A percentile compares a stretch with the other conserved stretches of the same genome.
phyloP scores from a whole-genome alignment of 2,888 invertebrate species.

The Marasmarcha lunaedactyla region DNA sequence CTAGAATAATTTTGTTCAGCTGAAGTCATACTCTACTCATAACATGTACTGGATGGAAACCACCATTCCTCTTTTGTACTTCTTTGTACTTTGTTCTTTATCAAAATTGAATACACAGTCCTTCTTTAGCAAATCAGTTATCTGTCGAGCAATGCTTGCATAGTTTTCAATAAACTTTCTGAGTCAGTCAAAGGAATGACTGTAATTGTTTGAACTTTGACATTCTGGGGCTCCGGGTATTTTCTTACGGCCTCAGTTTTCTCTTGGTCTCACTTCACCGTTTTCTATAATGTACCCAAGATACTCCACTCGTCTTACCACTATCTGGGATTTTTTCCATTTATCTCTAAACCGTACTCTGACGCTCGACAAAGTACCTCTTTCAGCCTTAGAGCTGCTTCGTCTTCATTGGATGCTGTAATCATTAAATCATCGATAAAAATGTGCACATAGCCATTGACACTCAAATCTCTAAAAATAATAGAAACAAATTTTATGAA shows the following conservation, averaged over 20 bases:
- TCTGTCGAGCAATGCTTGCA: conserved; percentile 10
- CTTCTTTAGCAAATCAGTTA: conserved; percentile 13
- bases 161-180: conserved; percentile 11
- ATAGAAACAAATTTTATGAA: conserved; percentile 15
- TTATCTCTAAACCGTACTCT: neutral
- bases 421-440: neutral
- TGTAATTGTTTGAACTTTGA: neutral
- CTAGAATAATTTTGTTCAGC: conserved; percentile 9
- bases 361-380: neutral
- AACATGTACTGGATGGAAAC: conserved; percentile 7
- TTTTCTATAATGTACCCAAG: neutral
- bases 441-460: neutral
- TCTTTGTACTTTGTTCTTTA: neutral
- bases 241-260: neutral
- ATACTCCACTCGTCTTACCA: neutral
- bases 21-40: conserved; percentile 11
- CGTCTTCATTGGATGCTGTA: neutral
- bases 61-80: conserved; percentile 1
- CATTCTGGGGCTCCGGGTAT: neutral
- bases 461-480: conserved; percentile 16
- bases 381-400: neutral
- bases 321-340: neutral
- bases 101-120: conserved; percentile 9
- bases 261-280: neutral
- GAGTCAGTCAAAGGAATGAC: neutral